These are phyloP conservation scores for Centropus bengalensis DNA, from an alignment of 2,113 vertebrate genomes.

Conservation along the genomic window DNA sequence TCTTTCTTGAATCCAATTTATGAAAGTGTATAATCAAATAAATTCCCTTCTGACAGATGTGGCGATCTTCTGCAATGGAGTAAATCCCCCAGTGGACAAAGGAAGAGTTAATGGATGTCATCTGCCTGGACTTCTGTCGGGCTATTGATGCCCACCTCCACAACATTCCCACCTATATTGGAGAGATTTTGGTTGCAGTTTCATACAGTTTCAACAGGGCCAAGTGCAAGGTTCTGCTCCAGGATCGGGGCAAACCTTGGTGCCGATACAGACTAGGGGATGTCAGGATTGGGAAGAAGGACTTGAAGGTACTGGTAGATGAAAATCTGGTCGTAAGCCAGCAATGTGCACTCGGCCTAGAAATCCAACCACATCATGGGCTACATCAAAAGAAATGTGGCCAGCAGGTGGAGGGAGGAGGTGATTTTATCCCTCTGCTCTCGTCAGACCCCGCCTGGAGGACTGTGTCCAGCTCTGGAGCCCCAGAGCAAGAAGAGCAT, in stretches of 20 bases:
- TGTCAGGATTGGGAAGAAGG: background rate
- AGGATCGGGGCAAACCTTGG: fast-evolving
- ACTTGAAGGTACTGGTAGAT: background rate
- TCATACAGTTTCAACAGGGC: background rate
- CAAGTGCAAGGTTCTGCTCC: background rate
- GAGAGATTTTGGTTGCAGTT: background rate
- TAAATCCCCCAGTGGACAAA: background rate
- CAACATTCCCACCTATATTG: background rate
- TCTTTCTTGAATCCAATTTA: background rate
- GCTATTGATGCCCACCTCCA: background rate
- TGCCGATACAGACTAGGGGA: background rate
- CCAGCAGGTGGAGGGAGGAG: background rate
- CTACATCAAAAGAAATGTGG: background rate
- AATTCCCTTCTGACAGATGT: background rate
- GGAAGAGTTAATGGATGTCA: background rate
- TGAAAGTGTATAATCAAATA: background rate
- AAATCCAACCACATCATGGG: background rate
- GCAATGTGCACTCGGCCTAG: background rate
- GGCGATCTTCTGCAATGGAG: background rate
- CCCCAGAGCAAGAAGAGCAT: background rate
- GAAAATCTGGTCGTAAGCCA: background rate
- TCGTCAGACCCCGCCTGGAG: background rate
- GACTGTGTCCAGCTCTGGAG: background rate
- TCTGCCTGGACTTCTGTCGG: background rate
- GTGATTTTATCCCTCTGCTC: background rate